Evolutionary conservation across 2,797 vertebrate species (phyloP), one percentile per base, ranked within the genome.

Genomic region (Darevskia mixta): DNA sequence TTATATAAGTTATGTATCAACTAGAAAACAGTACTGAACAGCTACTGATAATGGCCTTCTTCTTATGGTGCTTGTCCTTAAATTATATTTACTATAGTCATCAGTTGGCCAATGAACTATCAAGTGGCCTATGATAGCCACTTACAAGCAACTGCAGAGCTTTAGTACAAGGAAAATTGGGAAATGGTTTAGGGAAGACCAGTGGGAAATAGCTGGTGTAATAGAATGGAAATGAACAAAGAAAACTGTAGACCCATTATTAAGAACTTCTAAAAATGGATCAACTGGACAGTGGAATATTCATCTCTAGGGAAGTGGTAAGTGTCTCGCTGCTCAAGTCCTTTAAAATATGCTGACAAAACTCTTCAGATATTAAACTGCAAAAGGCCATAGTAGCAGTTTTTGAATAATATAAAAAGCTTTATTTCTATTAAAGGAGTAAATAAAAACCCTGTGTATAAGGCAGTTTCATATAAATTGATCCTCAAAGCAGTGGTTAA

Each of bases 11-110:
- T 91, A 91, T 38, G 82, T 11, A 61, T 85, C 87, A 13, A 32
- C 5, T 3, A 55, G 88, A 94, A 93, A 91, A 86, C 87, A 95
- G 90, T 91, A 91, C 3, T 38, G 87, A 89, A 35, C 66, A 91
- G 79, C 90, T 92, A 3, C 41, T 92, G 78, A 18, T 87, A 90
- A 85, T 90, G 10, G 83, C 29, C 49, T 71, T 88, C 32, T 75
- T 93, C 69, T 87, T 88, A 67, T 9, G 43, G 45, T 89, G 82
- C 23, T 78, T 90, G 79, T 64, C 10, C 89, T 81, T 88, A 78
- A 8, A 69, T 82, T 92, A 90, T 76, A 83, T 91, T 92, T 90
- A 73, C 85, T 69, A 43, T 7, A 82, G 2, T 89, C 82, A 72
- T 79, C 27, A 25, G 13, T 45, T 79, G 35, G 38, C 3, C 29